A percentile compares a stretch with the other conserved stretches of the same genome.
Conservation (phyloP, 92 coral and sea anemone species). For the Actinostola sp. region DNA sequence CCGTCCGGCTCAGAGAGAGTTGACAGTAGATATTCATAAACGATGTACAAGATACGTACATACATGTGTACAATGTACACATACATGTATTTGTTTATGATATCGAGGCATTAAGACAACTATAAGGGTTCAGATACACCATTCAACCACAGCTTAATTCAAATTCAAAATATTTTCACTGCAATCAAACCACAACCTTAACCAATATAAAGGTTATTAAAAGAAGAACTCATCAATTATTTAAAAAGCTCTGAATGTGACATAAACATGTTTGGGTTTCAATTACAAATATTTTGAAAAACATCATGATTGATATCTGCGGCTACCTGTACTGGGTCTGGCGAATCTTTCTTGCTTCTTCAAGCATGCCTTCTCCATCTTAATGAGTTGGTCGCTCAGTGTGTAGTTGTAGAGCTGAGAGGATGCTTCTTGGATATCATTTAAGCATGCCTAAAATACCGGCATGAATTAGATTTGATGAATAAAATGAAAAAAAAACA, state of each 20-base stretch:
- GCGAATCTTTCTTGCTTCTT: conserved; percentile 52
- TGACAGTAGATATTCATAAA: too few species aligned
- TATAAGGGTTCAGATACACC: not conserved
- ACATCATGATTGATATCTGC: not conserved
- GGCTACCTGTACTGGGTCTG: conserved; percentile 50
- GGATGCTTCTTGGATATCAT: conserved; percentile 74
- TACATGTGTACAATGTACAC: too few species aligned
- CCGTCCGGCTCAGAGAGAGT: too few species aligned
- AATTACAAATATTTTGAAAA: not conserved
- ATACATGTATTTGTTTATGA: too few species aligned
- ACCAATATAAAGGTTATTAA: not conserved
- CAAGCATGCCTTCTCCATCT: conserved; percentile 66
- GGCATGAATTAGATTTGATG: not conserved
- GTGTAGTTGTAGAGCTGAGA: conserved; percentile 58
- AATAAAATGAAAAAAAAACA: too few species aligned
- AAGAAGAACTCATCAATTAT: not conserved
- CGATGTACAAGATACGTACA: too few species aligned
- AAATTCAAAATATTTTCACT: not conserved
- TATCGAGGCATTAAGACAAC: too few species aligned
- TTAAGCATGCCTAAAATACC: conserved; percentile 63
- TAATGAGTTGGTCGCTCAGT: conserved; percentile 52
- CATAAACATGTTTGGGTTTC: too few species aligned
- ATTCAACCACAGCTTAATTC: not conserved
- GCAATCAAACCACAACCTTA: conserved; percentile 3
- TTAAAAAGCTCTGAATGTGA: too few species aligned